Evolutionary conservation across 1,140 invertebrate species (phyloP).

Genomic region (Atta texana): DNA sequence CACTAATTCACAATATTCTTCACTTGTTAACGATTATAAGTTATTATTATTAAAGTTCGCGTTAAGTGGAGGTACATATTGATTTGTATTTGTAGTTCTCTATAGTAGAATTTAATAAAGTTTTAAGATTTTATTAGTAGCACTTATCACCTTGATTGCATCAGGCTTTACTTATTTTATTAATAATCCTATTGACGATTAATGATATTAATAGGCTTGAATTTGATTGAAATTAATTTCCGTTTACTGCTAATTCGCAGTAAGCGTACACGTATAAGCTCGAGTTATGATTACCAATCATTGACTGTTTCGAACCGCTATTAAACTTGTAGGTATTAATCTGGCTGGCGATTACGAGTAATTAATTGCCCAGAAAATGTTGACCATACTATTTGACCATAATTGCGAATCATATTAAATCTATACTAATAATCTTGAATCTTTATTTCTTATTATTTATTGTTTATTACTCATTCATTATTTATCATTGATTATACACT

Average conservation of each 20-base stretch:
- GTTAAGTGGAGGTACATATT: neutral
- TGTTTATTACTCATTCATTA: neutral
- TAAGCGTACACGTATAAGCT: conserved; percentile 15
- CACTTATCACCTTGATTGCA: neutral
- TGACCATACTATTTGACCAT: neutral
- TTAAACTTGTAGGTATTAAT: conserved; percentile 27
- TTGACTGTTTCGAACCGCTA: conserved; percentile 23
- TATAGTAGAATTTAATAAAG: neutral
- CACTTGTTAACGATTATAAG: neutral
- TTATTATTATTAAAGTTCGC: neutral
- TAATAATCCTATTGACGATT: neutral
- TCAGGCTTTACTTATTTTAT: conserved; percentile 12
- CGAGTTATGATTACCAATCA: conserved; percentile 19
- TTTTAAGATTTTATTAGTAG: conserved; percentile 17
- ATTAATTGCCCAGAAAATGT: neutral
- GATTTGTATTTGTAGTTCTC: neutral
- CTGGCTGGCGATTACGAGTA: neutral
- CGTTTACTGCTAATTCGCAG: neutral
- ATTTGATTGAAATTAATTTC: neutral
- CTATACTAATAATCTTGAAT: neutral
- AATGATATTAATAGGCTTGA: neutral
- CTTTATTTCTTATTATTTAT: neutral
- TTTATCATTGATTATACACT: neutral
- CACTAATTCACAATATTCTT: neutral
- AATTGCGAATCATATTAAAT: neutral